A percentile compares a stretch with the other conserved stretches of the same genome.
phyloP scores from a whole-genome alignment of 2,888 invertebrate species.

The Parnassius apollo region DNA sequence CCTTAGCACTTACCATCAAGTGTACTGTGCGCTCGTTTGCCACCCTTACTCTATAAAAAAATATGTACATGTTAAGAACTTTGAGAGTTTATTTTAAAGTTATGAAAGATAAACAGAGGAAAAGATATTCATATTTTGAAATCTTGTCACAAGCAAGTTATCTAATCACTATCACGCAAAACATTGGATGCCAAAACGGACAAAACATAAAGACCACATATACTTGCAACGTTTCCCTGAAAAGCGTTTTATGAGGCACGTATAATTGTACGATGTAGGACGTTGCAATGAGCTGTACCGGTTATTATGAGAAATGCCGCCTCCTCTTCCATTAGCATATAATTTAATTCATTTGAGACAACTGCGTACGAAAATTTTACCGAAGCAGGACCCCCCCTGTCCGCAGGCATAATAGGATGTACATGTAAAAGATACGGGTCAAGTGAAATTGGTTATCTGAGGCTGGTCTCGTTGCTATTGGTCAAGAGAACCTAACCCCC shows the following conservation, averaged over 20 bases:
- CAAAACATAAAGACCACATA: constrained; percentile 1
- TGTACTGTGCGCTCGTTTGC: no score
- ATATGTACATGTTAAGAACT: no score
- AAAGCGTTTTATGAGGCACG: constrained; percentile 25
- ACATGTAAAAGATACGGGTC: constrained; percentile 7
- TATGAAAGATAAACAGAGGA: neutral
- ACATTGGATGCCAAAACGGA: constrained; percentile 11
- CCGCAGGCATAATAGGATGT: constrained; percentile 27
- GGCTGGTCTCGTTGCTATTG: constrained; percentile 43
- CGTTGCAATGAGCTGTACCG: constrained; percentile 42
- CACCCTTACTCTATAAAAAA: no score
- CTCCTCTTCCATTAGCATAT: constrained; percentile 74
- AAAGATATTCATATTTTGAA: neutral
- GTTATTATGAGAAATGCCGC: constrained; percentile 59
- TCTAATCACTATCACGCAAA: neutral
- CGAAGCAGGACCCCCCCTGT: constrained; percentile 42
- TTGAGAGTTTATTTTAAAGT: no score
- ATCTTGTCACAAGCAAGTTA: neutral
- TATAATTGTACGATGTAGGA: constrained; percentile 39
- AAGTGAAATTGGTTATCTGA: constrained; percentile 13
- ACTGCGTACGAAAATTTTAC: constrained; percentile 67
- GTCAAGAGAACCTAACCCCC: constrained; percentile 41
- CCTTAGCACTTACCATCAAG: no score
- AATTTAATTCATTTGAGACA: constrained; percentile 74
- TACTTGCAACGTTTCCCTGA: constrained; percentile 5